Evolutionary conservation across 2,797 vertebrate species (phyloP), one percentile per base, ranked within the genome.

Genomic region (Muraenolepis orangiensis): DNA sequence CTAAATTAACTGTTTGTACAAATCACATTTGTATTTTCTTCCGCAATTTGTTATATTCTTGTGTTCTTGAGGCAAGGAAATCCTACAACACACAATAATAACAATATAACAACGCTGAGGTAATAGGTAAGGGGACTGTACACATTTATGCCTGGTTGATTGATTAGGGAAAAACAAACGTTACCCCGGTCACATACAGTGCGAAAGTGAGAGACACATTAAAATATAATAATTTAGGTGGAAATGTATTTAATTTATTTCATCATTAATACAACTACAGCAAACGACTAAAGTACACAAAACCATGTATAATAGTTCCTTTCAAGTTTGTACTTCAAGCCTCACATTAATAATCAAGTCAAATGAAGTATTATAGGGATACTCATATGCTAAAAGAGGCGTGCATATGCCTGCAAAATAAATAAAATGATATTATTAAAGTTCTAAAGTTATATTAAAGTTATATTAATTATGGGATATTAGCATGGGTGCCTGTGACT

Each of bases 231-330:
- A 16, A 12, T 66, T 30, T 29, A 66, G 64, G 14, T 66, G 26
- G 11, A 30, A 30, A 66, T 66, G 12, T 30, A 66, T 30, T 66
- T 66, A 30, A 71, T 51, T 71, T 16, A 71, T 7, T 69, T 80
- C 30, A 29, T 74, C 23, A 71, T 70, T 51, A 29, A 73, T 16
- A 76, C 38, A 70, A 66, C 36, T 74, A 40, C 11, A 18, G 69
- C 42, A 73, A 14, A 23, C 36, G 66, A 12, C 7, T 8, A 13
- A 29, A 38, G 51, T 71, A 61, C 72, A 78, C 23, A 77, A 72
- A 71, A 20, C 38, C 6, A 40, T 76, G 77, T 32, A 4, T 28
- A 16, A 51, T 66, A 4, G 18, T n/a, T n/a, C n/a, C n/a, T n/a
- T n/a, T n/a, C n/a, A n/a, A n/a, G n/a, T n/a, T n/a, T n/a, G n/a